phyloP scores from a whole-genome alignment of 2,797 vertebrate species.

The Phalloptychus januarius region DNA sequence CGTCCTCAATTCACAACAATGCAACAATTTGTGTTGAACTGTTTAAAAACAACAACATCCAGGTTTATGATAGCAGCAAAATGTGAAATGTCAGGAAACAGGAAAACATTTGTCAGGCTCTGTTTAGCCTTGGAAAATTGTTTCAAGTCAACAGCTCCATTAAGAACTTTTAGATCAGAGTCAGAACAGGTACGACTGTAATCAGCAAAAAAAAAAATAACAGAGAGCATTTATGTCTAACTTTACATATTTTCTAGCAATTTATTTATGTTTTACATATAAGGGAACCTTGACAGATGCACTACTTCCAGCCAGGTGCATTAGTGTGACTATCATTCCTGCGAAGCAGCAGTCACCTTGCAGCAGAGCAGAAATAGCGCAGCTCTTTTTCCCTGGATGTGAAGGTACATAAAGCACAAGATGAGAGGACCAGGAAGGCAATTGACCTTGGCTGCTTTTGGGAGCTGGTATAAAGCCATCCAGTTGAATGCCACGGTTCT shows the following conservation, averaged over 20 bases:
- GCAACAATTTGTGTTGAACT: neutral
- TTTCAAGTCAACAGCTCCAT: neutral
- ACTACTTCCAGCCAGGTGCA: slow-evolving; percentile 5
- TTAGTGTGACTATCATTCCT: slow-evolving; percentile 41
- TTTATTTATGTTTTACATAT: slow-evolving; percentile 18
- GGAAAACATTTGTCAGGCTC: neutral
- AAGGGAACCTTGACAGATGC: slow-evolving; percentile 14
- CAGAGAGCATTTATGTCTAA: neutral
- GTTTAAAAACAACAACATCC: neutral
- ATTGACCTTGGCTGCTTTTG: slow-evolving; percentile 81
- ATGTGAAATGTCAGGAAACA: neutral
- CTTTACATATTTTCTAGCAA: neutral
- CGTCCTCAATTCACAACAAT: neutral
- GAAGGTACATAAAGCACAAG: slow-evolving; percentile 81
- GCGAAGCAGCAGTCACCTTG: slow-evolving; percentile 81
- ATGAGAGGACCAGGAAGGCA: slow-evolving; percentile 77
- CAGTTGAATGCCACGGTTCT: slow-evolving; percentile 60
- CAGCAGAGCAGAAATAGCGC: slow-evolving; percentile 77
- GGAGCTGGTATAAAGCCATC: slow-evolving; percentile 64
- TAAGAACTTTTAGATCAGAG: neutral
- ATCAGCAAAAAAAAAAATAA: neutral
- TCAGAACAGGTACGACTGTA: neutral
- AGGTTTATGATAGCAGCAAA: neutral
- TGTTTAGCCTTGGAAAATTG: neutral
- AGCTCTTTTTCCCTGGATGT: slow-evolving; percentile 68